Evolutionary conservation across 1,140 invertebrate genomes (phyloP), one percentile per base, ranked within the genome.

Genomic region (Cardiocondyla obscurior): DNA sequence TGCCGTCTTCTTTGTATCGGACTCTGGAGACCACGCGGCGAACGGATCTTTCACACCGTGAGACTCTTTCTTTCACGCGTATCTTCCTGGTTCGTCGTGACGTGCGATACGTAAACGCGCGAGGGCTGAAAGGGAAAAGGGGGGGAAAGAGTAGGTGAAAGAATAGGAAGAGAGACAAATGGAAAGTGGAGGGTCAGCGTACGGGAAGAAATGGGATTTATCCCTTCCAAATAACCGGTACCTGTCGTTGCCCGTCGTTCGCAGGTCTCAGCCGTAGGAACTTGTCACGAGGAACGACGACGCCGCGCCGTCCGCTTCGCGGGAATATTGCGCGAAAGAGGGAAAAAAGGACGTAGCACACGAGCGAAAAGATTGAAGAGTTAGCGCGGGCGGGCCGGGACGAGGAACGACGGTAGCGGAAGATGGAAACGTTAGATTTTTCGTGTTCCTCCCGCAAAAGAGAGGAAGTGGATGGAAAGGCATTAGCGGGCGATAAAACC

Each of bases 351-450:
- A 82, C 44, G 46, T 39, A 12, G 70, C 42, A 69, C 53, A 62
- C 62, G 74, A 79, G 62, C 46, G 62, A 33, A 79, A 79, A 62
- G 72, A 65, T 60, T 55, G 70, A 82, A 62, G 58, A 64, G 62
- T 79, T 25, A 28, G 49, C 42, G 33, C n/a, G 28, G 22, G 28
- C 33, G 42, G 22, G 30, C 14, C 16, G 30, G 33, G 30, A 25
- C 19, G 49, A 60, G 55, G 42, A 42, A 16, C 1, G 22, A 55
- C 22, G 53, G 22, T 39, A 42, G 28, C 28, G 57, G 74, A 79
- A 79, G 73, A 79, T 57, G 57, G 62, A 77, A 83, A 83, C 73
- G 81, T 82, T 82, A 74, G 81, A 81, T 81, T 81, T 81, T 73
- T 81, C 77, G 77, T 73, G 77, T 81, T 81, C 69, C 67, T 57